A percentile compares a stretch with the other conserved stretches of the same genome.
Conservation (phyloP, 2,797 vertebrate genomes). For the Sparus aurata region DNA sequence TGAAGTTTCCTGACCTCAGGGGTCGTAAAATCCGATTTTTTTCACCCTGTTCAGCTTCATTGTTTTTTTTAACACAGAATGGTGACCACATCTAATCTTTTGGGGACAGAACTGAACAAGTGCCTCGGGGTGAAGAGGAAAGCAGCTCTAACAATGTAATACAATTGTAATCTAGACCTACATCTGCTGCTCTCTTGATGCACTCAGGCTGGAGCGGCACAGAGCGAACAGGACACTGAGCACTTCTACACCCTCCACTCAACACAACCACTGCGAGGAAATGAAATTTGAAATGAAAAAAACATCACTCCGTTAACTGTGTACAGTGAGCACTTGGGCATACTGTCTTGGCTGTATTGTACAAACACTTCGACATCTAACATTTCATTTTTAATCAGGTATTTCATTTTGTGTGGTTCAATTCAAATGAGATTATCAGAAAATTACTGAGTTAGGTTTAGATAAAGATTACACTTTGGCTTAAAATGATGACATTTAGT, state of each 20-base stretch:
- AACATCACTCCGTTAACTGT: constrained; percentile 1
- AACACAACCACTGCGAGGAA: background rate
- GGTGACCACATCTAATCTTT: constrained; percentile 42
- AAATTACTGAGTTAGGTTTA: too few relatives aligned
- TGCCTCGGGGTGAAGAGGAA: constrained; percentile 30
- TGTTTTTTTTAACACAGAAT: constrained; percentile 41
- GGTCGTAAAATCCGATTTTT: constrained; percentile 9
- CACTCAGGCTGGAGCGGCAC: constrained; percentile 1
- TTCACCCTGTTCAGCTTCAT: background rate
- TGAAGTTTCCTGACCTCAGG: constrained; percentile 34
- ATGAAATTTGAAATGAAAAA: background rate
- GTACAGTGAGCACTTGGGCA: background rate
- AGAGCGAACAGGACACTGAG: constrained; percentile 11
- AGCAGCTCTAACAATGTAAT: constrained; percentile 35
- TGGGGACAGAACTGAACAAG: constrained; percentile 42
- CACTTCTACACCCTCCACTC: constrained; percentile 13
- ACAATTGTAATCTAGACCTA: constrained; percentile 36
- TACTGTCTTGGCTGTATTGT: background rate
- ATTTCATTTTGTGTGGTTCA: background rate
- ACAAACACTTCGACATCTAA: background rate
- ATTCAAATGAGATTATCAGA: too few relatives aligned
- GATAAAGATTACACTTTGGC: too few relatives aligned
- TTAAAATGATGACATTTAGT: too few relatives aligned
- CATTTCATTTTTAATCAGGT: background rate
- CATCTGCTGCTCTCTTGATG: constrained; percentile 41